Percentiles rank a stretch among this genome's conserved stretches.
Evolutionary conservation across 2,888 invertebrate genomes (phyloP).

Genomic region (Mesoligia furuncula): DNA sequence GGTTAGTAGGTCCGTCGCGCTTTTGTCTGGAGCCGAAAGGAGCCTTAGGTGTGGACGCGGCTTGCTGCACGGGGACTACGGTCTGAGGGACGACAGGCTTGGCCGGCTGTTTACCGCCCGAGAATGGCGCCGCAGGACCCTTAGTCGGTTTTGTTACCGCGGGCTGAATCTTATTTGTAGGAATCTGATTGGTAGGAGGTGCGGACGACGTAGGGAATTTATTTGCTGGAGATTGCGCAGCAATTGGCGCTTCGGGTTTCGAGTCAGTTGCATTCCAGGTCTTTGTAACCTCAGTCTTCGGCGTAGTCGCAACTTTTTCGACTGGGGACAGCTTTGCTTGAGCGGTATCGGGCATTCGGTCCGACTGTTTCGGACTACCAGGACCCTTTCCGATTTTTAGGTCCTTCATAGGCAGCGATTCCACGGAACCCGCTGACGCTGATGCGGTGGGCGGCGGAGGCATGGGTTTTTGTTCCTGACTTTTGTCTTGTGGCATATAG

Average conservation of each 20-base stretch:
- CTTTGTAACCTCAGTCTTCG: constrained; percentile 80
- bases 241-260: constrained; percentile 65
- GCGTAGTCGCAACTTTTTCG: constrained; percentile 76
- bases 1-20: constrained; percentile 81
- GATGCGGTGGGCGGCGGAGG: constrained; percentile 73
- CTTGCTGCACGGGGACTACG: constrained; percentile 85
- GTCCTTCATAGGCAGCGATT: constrained; percentile 85
- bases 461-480: constrained; percentile 76
- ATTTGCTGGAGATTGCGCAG: constrained; percentile 66
- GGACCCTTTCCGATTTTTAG: constrained; percentile 84
- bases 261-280: constrained; percentile 80
- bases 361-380: constrained; percentile 82
- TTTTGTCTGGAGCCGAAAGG: constrained; percentile 88
- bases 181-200: constrained; percentile 71
- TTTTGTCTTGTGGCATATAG: constrained; percentile 77
- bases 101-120: constrained; percentile 82
- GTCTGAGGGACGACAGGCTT: constrained; percentile 87
- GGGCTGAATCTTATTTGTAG: constrained; percentile 78
- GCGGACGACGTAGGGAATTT: constrained; percentile 80
- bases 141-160: constrained; percentile 79
- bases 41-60: constrained; percentile 84
- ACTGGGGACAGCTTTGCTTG: constrained; percentile 73
- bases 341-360: constrained; percentile 71
- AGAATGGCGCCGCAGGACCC: constrained; percentile 87
- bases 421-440: constrained; percentile 72